These are phyloP conservation scores for Papilio aristodemus DNA, from an alignment of 1,140 invertebrate genomes.

Conservation along the genomic window DNA sequence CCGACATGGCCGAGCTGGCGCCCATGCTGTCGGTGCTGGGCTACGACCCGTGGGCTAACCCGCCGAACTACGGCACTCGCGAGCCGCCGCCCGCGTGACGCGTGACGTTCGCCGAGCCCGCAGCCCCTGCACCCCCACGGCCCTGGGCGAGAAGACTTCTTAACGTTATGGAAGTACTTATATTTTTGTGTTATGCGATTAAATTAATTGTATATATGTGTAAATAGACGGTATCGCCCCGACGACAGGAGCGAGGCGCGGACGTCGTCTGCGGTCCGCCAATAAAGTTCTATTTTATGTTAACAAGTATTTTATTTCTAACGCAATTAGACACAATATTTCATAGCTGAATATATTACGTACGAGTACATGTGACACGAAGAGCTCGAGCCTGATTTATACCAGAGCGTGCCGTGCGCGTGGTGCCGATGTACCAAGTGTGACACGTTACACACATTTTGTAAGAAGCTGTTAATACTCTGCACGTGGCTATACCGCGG, in stretches of 20 bases:
- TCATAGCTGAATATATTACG: not conserved
- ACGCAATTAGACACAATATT: not conserved
- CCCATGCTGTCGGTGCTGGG: conserved; percentile 95
- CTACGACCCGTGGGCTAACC: conserved; percentile 96
- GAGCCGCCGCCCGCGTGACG: conserved; percentile 70
- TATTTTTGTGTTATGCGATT: conserved; percentile 23
- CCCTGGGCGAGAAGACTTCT: not conserved
- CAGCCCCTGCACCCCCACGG: not conserved
- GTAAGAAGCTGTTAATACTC: too few relatives aligned
- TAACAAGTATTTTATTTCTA: conserved; percentile 3
- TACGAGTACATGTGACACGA: too few relatives aligned
- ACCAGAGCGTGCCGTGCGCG: too few relatives aligned
- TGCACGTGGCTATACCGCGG: too few relatives aligned
- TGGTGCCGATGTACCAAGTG: too few relatives aligned
- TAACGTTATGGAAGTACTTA: not conserved
- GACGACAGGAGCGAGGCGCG: not conserved
- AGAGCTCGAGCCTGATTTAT: too few relatives aligned
- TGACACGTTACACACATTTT: too few relatives aligned
- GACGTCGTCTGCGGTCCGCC: not conserved
- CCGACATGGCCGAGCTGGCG: conserved; percentile 94
- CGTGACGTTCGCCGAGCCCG: conserved; percentile 65
- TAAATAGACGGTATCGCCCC: conserved; percentile 4
- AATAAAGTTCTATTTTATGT: conserved; percentile 26
- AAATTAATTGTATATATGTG: conserved; percentile 27
- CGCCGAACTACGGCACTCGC: conserved; percentile 91